Conservation (phyloP, 2,797 vertebrate species). For the Heliangelus exortis region DNA sequence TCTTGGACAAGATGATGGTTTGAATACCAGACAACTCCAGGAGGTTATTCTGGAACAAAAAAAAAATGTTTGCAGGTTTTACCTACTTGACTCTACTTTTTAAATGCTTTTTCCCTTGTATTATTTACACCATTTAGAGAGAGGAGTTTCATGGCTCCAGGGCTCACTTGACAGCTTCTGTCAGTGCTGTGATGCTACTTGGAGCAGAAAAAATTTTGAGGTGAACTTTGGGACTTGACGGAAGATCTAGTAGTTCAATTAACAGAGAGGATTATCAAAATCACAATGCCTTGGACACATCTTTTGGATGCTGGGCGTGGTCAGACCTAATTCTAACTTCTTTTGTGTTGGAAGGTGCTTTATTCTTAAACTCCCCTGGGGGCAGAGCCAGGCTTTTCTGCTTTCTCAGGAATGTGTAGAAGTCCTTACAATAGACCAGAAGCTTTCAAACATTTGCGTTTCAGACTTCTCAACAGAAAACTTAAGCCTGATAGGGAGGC, state of each 20-base stretch:
- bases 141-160: not conserved
- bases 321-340: not conserved
- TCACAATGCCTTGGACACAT: accelerated
- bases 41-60: not conserved
- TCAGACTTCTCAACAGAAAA: not conserved
- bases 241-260: not conserved
- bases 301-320: not conserved
- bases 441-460: not conserved
- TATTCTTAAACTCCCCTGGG: not conserved
- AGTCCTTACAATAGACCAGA: accelerated
- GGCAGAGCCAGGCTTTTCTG: not conserved
- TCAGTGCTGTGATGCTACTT: not conserved
- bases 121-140: not conserved
- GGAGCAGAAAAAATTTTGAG: not conserved
- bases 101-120: not conserved
- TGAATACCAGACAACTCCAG: not conserved
- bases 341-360: not conserved
- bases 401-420: not conserved
- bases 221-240: not conserved
- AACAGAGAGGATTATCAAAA: not conserved
- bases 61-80: not conserved
- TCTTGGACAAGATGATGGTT: not conserved
- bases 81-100: not conserved
- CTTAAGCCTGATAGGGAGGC: not conserved
- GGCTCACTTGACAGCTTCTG: not conserved